Base-by-base conservation (phyloP, 2,113 vertebrate species). In the Amazona vittata region DNA sequence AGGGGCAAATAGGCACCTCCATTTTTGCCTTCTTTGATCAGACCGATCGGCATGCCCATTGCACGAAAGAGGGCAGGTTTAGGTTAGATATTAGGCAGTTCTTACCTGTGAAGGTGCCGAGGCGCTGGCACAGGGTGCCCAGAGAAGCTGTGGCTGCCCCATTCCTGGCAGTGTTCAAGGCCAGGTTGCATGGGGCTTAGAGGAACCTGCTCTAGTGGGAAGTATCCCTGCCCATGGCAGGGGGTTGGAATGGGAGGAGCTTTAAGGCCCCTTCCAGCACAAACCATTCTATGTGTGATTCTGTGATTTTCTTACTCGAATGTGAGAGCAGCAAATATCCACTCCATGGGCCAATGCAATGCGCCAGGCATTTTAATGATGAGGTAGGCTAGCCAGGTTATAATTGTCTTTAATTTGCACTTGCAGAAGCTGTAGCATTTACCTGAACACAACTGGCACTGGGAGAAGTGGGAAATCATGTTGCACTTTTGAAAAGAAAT, bases 371-470 rank as follows among this genome's bases (percentile, higher is more conserved):
- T 97, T 95, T 93, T 86, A 96, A 96, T 75, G 78, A 93, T 10
- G 21, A 90, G 39, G 28, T 70, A 92, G 88, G 87, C 90, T 92
- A 96, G 70, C 74, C 80, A 83, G 94, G 83, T 95, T 95, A 70
- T 96, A 95, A 96, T 94, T 95, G 90, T 74, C 95, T 95, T 97
- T 93, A 96, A 95, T 96, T 95, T 88, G 71, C 46, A 41, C 83
- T 95, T 94, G 63, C 74, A 95, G 90, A 90, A 83, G 71, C 83
- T 92, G 88, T 93, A 95, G 89, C 90, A 49, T 95, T 95, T 91
- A 92, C 75, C 83, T 92, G 78, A 93, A 93, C 84, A 79, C 50
- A 55, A 90, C 24, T 78, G 88, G 78, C 81, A 65, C 75, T 76
- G 68, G 73, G 91, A 94, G 63, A 96, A 91, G 68, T 79, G 64